Conservation (phyloP, 35 echinoderm and acorn worm species). For the Strongylocentrotus purpuratus region DNA sequence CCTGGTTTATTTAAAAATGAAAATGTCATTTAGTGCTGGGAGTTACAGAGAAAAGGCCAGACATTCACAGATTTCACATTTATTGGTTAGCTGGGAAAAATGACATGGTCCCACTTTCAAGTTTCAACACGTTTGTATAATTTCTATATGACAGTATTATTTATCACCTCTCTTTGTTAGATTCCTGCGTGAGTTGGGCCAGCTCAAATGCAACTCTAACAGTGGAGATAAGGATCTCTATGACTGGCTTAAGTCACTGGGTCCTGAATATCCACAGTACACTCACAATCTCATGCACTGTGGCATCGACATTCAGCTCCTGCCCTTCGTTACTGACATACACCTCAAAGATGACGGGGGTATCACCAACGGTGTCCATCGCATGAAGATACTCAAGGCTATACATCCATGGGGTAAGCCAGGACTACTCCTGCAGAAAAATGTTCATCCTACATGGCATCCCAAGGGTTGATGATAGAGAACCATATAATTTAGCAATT, state of each 20-base stretch:
- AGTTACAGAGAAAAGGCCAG: no score
- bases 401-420: slow-evolving; percentile 72
- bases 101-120: no score
- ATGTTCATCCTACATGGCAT: no score
- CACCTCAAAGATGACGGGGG: slow-evolving; percentile 83
- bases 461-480: no score
- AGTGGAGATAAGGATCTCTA: slow-evolving; percentile 87
- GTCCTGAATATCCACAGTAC: slow-evolving; percentile 94
- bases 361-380: slow-evolving; percentile 96
- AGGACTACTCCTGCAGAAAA: not conserved
- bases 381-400: slow-evolving; percentile 83
- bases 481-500: no score
- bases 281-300: slow-evolving; percentile 92
- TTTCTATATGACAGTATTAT: no score
- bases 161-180: slow-evolving; percentile 37
- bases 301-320: slow-evolving; percentile 85
- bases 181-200: slow-evolving; percentile 81
- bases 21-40: no score
- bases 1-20: no score
- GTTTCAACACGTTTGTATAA: no score
- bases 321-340: slow-evolving; percentile 83
- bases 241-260: slow-evolving; percentile 91
- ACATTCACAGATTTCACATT: no score
- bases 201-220: slow-evolving; percentile 80
- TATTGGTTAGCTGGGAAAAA: no score